Percentiles rank a stretch among this genome's conserved stretches.
phyloP scores from a whole-genome alignment of 1,140 invertebrate genomes.

The Lepidotrigona ventralis region DNA sequence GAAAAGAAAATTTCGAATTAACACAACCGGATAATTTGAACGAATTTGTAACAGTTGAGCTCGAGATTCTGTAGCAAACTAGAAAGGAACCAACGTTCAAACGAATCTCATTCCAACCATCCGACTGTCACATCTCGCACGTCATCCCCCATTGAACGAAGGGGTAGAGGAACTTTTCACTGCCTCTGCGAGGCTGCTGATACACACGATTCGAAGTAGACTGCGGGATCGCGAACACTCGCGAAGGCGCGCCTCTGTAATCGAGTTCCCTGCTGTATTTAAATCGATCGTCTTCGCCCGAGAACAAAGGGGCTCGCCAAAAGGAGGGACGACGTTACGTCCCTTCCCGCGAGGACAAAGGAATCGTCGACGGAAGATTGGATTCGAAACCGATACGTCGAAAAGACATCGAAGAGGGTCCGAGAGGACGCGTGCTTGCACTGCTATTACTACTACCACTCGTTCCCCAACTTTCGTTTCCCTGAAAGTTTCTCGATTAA shows the following conservation, averaged over 20 bases:
- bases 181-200: not conserved
- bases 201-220: not conserved
- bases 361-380: conserved; percentile 25
- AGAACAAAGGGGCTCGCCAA: not conserved
- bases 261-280: conserved; percentile 20
- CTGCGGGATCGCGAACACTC: not conserved
- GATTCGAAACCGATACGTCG: conserved; percentile 43
- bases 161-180: not conserved
- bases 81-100: not conserved
- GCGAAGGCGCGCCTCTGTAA: not conserved
- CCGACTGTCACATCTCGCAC: not conserved
- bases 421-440: not conserved
- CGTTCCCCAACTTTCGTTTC: no score
- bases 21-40: no score
- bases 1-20: no score
- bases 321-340: not conserved
- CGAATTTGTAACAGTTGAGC: no score
- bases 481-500: not conserved
- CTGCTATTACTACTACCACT: no score
- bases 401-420: conserved; percentile 10
- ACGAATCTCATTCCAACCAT: not conserved
- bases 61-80: no score
- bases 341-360: conserved; percentile 23
- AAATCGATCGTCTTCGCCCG: conserved; percentile 12
- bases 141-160: not conserved